Evolutionary conservation across 2,888 invertebrate genomes (phyloP).

Genomic region (Drosophila glabriapex): DNA sequence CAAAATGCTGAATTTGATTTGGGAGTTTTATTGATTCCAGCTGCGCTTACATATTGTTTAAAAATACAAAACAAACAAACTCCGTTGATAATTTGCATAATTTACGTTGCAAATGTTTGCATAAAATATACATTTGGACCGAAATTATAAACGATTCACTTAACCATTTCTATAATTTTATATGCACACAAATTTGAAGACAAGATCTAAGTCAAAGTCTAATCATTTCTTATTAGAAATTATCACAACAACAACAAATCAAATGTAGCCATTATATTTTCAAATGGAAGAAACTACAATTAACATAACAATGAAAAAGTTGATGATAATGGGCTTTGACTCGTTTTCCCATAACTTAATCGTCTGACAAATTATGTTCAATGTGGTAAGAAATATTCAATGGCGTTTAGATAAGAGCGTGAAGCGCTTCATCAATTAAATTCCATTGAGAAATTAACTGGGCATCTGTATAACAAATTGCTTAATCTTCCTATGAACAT

Average conservation of each 20-base stretch:
- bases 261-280: not conserved
- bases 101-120: conserved; percentile 46
- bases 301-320: conserved; percentile 46
- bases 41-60: conserved; percentile 25
- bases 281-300: conserved; percentile 9
- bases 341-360: conserved; percentile 45
- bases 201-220: conserved; percentile 6
- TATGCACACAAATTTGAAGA: conserved; percentile 2
- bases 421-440: conserved; percentile 52
- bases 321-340: conserved; percentile 32
- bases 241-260: conserved; percentile 11
- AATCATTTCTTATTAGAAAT: conserved; percentile 29
- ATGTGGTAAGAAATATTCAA: conserved; percentile 41
- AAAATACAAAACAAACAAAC: conserved; percentile 33
- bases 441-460: conserved; percentile 28
- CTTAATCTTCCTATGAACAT: conserved; percentile 22
- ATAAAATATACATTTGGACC: conserved; percentile 54
- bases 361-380: conserved; percentile 55
- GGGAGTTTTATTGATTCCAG: conserved; percentile 42
- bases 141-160: conserved; percentile 29
- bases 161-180: conserved; percentile 28
- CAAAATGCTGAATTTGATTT: conserved; percentile 58
- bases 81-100: conserved; percentile 67
- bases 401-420: conserved; percentile 47
- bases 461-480: conserved; percentile 37